These are phyloP conservation scores for Drosophila ercepeae DNA, from an alignment of 1,140 invertebrate genomes.

Conservation along the genomic window DNA sequence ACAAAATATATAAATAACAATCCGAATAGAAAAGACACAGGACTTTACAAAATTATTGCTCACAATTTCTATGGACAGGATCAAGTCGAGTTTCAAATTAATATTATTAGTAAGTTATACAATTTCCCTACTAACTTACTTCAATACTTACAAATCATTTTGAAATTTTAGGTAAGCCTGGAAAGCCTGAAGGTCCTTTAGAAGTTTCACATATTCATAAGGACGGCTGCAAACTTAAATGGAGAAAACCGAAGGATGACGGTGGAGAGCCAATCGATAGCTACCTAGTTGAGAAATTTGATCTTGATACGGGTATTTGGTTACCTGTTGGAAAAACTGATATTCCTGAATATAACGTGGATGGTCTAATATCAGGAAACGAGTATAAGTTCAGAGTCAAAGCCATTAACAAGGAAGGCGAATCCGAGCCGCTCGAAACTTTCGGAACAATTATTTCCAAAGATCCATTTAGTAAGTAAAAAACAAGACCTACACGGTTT, in stretches of 20 bases:
- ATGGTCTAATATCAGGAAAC: conserved; percentile 94
- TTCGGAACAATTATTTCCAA: conserved; percentile 96
- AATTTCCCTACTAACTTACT: too few species aligned
- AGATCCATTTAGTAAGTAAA: conserved; percentile 91
- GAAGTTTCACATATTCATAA: conserved; percentile 98
- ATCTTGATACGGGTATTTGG: conserved; percentile 95
- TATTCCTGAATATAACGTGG: conserved; percentile 94
- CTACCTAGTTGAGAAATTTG: conserved; percentile 98
- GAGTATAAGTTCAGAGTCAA: conserved; percentile 99
- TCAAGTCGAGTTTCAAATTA: conserved; percentile 95
- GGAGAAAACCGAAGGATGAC: conserved; percentile 99
- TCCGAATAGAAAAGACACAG: conserved; percentile 92
- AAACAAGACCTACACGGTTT: too few species aligned
- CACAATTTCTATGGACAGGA: conserved; percentile 94
- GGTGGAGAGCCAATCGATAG: conserved; percentile 97
- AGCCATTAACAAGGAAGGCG: conserved; percentile 98
- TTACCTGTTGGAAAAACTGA: conserved; percentile 92
- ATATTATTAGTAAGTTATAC: conserved; percentile 92
- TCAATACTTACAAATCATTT: too few species aligned
- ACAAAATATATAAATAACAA: conserved; percentile 93
- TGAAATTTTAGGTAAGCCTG: conserved; percentile 87
- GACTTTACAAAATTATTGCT: conserved; percentile 93
- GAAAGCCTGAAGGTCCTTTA: conserved; percentile 96
- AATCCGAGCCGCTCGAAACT: conserved; percentile 98
- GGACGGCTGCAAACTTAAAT: conserved; percentile 97